Conservation (phyloP, 1,140 invertebrate genomes). For the Metopolophium dirhodum region DNA sequence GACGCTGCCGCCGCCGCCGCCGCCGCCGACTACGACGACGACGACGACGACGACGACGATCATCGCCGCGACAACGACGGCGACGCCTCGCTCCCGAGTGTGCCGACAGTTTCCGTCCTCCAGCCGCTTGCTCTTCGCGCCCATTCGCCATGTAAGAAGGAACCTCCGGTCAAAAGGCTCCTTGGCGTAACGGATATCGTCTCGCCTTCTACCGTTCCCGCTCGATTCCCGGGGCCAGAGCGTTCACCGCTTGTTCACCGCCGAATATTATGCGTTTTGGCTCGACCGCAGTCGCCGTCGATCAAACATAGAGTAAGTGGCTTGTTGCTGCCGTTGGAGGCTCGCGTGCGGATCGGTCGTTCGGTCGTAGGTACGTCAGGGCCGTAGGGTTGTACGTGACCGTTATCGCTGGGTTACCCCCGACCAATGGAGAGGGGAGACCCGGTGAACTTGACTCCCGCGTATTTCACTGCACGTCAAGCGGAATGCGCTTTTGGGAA, state of each 20-base stretch:
- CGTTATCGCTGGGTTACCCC: too few relatives aligned
- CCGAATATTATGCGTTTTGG: constrained; percentile 44
- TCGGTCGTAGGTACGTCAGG: too few relatives aligned
- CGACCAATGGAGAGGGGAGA: neutral
- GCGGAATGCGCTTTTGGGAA: neutral
- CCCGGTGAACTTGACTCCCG: neutral
- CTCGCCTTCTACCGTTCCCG: neutral
- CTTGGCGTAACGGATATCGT: constrained; percentile 35
- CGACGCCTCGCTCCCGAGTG: neutral
- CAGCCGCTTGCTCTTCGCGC: neutral
- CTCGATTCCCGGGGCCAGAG: neutral
- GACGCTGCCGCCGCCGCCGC: neutral
- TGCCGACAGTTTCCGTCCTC: neutral
- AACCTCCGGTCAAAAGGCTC: constrained; percentile 18
- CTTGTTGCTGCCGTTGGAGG: neutral
- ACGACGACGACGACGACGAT: neutral
- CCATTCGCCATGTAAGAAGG: constrained; percentile 39
- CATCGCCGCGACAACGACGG: neutral
- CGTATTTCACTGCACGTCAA: neutral
- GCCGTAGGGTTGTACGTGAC: too few relatives aligned
- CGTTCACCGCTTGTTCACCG: neutral
- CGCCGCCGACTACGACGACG: neutral
- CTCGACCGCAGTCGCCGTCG: neutral
- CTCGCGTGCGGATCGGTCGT: too few relatives aligned
- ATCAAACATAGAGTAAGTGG: constrained; percentile 38